These are phyloP conservation scores for Molossus molossus DNA, from an alignment of 2,797 vertebrate species.

Conservation along the genomic window DNA sequence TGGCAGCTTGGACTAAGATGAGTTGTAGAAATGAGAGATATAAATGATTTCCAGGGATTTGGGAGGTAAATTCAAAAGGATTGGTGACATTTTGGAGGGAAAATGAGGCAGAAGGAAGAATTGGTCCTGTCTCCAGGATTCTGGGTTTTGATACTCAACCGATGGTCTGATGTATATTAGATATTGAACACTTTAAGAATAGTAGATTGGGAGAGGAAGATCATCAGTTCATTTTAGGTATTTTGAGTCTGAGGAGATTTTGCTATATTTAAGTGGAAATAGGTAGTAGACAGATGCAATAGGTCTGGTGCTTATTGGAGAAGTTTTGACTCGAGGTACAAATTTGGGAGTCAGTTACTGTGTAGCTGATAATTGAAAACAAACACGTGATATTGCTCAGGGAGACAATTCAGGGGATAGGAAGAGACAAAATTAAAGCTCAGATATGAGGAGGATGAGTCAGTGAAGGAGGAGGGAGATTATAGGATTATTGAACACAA, in stretches of 20 bases:
- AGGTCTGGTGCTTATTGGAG: not conserved
- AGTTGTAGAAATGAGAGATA: slow-evolving; percentile 8
- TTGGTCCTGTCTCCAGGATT: not conserved
- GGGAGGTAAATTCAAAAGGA: not conserved
- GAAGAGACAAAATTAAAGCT: not conserved
- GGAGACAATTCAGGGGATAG: not conserved
- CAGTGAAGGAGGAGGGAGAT: not conserved
- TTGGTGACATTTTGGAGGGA: not conserved
- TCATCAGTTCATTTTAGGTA: not conserved
- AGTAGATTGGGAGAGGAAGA: not conserved
- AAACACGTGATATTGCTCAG: not conserved
- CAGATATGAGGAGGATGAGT: not conserved
- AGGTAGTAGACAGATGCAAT: not conserved
- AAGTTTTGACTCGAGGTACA: not conserved
- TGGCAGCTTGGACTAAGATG: not conserved
- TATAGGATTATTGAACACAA: not conserved
- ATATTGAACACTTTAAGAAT: not conserved
- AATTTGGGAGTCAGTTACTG: not conserved
- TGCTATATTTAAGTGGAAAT: not conserved
- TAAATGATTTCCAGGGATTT: not conserved
- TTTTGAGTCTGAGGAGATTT: slow-evolving; percentile 32
- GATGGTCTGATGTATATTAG: not conserved
- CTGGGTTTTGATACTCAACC: not conserved
- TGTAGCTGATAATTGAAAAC: slow-evolving; percentile 44
- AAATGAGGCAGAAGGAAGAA: not conserved